Evolutionary conservation across 2,113 vertebrate species (phyloP).

Genomic region (Tetrao urogallus): DNA sequence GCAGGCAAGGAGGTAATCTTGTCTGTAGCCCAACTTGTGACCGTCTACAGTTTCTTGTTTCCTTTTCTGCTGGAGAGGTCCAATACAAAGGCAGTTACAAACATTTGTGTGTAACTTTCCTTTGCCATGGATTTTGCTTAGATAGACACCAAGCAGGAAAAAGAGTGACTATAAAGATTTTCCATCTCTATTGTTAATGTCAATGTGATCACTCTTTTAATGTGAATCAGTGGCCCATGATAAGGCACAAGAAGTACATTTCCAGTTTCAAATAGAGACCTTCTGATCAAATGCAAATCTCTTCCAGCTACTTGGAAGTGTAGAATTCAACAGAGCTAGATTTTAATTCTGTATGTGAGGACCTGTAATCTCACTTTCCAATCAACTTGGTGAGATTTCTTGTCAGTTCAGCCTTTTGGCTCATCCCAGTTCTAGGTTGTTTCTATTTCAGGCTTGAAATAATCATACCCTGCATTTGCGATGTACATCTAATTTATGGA

Average conservation of each 20-base stretch:
- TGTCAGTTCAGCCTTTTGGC: not conserved
- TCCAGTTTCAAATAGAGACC: not conserved
- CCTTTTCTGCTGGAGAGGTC: not conserved
- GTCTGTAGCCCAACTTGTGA: not conserved
- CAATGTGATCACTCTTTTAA: not conserved
- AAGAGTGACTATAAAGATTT: not conserved
- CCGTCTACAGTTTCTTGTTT: not conserved
- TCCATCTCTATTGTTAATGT: not conserved
- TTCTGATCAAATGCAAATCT: not conserved
- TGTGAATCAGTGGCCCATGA: not conserved
- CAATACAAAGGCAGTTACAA: not conserved
- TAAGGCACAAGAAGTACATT: not conserved
- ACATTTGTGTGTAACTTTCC: not conserved
- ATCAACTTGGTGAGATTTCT: not conserved
- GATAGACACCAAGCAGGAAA: not conserved
- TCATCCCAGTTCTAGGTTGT: not conserved
- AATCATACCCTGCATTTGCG: not conserved
- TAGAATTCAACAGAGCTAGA: not conserved
- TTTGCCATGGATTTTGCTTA: not conserved
- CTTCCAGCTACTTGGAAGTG: not conserved
- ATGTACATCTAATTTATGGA: not conserved
- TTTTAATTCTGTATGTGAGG: not conserved
- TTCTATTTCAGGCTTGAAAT: not conserved
- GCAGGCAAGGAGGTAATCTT: not conserved
- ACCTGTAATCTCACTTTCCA: not conserved